Evolutionary conservation across 2,888 invertebrate genomes (phyloP), one percentile per base, ranked within the genome.

Genomic region (Conops quadrifasciatus): DNA sequence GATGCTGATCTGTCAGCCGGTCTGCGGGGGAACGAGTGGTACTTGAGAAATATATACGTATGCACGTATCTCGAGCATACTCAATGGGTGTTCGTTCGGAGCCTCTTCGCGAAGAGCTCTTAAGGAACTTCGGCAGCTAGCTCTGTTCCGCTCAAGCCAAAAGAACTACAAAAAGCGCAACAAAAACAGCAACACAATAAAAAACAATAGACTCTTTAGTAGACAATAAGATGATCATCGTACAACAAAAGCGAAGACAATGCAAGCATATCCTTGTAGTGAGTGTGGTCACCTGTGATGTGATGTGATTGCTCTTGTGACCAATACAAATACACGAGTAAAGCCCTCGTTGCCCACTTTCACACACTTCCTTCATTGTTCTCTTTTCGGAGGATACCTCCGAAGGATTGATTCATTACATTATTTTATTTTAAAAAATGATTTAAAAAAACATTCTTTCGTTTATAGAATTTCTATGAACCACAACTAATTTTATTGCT

Each of bases 401-500:
- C 19, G 64, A 72, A 72, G 73, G 71, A 69, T 78, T 80, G 78
- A 80, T 80, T 79, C 79, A 83, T 84, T 83, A 81, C 81, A 81
- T 77, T 77, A 79, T 81, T 53, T 82, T 77, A 45, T 60, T 36
- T 43, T 24, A 26, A 24, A 4, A 26, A 26, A 28, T 16, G 11
- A 58, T 24, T 13, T 15, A 58, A 49, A 65, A 59, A 24, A 59
- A 45, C n/a, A n/a, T n/a, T n/a, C n/a, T n/a, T n/a, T n/a, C n/a
- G 2, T 45, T 56, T 70, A 26, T 64, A n/a, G 77, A 82, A 82
- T 83, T 80, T 79, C 80, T 80, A 79, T 84, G 85, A 84, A 85
- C 85, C 84, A 82, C 79, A 81, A 80, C 85, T 72, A 85, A 85
- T 85, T 85, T 85, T 85, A 85, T 85, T 85, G 85, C 85, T 85